phyloP scores from a whole-genome alignment of 2,888 invertebrate genomes.

The Erebia ligea region DNA sequence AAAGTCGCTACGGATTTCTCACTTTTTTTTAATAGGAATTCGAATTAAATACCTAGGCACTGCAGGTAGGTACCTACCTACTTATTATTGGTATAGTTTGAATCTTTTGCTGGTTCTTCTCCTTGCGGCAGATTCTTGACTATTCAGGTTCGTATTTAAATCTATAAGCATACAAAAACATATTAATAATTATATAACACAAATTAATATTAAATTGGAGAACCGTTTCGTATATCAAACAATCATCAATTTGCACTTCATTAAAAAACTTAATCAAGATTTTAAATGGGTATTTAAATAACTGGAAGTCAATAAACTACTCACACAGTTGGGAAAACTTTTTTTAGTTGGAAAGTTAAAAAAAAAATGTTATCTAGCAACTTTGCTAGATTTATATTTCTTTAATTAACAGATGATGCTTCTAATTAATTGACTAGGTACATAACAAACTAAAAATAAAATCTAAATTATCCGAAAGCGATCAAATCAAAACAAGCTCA shows the following conservation, averaged over 20 bases:
- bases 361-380: neutral
- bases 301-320: slow-evolving; percentile 7
- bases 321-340: neutral
- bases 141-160: no score
- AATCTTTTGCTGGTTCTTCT: no score
- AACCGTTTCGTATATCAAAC: neutral
- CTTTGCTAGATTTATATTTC: slow-evolving; percentile 8
- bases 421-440: no score
- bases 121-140: no score
- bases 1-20: no score
- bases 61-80: no score
- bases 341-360: no score
- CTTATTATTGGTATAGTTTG: no score
- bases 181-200: neutral
- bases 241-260: slow-evolving; percentile 14
- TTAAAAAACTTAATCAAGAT: slow-evolving; percentile 2
- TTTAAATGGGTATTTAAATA: neutral
- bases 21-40: no score
- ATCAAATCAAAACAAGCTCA: slow-evolving; percentile 35
- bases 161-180: neutral
- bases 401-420: slow-evolving; percentile 16
- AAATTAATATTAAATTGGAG: neutral
- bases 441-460: no score
- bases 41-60: no score
- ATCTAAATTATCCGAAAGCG: slow-evolving; percentile 20